Evolutionary conservation across 1,140 invertebrate species (phyloP).

Genomic region (Rhopalosiphum maidis): DNA sequence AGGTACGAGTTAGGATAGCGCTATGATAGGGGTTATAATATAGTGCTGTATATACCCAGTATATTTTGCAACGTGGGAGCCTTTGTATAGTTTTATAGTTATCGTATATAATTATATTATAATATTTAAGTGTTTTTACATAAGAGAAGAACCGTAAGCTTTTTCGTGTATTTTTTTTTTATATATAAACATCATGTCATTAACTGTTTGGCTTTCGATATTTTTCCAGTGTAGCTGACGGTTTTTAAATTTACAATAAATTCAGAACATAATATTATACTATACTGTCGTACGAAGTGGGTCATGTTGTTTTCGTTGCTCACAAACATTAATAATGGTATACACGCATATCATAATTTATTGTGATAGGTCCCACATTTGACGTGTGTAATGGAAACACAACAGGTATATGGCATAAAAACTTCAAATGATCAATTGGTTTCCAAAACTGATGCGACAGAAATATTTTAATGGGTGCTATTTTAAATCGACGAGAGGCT

Average conservation of each 20-base stretch:
- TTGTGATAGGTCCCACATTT: slow-evolving; percentile 4
- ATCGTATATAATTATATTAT: no score
- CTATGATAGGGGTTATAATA: no score
- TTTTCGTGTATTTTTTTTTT: not conserved
- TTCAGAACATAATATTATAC: not conserved
- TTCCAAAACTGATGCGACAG: not conserved
- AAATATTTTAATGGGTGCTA: not conserved
- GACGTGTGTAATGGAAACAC: not conserved
- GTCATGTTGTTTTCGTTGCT: not conserved
- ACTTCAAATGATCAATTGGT: slow-evolving; percentile 4
- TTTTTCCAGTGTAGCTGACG: not conserved
- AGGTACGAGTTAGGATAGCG: no score
- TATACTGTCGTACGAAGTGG: not conserved
- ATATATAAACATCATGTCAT: no score
- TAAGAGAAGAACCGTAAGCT: no score
- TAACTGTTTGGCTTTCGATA: not conserved
- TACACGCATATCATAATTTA: not conserved
- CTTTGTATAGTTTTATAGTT: no score
- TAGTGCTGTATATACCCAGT: no score
- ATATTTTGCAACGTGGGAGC: no score
- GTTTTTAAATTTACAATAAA: no score
- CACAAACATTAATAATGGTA: not conserved
- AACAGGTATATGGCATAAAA: not conserved
- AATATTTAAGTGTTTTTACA: no score
- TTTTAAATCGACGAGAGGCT: not conserved